These are phyloP conservation scores for Trogon melanurus DNA, from an alignment of 2,113 vertebrate species.

Conservation along the genomic window DNA sequence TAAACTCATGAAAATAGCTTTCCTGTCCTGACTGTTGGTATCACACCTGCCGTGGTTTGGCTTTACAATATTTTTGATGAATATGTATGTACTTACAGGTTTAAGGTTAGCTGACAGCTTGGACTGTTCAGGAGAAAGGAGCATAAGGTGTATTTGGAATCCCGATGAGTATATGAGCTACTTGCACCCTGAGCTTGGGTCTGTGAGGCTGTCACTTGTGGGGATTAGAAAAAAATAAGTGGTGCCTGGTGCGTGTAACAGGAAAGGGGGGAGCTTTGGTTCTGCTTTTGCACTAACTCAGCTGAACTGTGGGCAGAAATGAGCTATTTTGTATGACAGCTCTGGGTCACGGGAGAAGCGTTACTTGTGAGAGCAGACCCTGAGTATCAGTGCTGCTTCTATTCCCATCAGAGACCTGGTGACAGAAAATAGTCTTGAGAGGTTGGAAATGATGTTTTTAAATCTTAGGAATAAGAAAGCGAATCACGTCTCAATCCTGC, in stretches of 20 bases:
- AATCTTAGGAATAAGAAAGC: background rate
- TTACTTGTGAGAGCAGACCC: background rate
- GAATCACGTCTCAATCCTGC: background rate
- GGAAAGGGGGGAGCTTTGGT: background rate
- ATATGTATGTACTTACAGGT: fast-evolving
- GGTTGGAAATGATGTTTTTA: background rate
- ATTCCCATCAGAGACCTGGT: background rate
- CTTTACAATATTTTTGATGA: background rate
- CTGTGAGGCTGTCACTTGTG: background rate
- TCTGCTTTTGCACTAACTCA: background rate
- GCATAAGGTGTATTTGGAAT: background rate
- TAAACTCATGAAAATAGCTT: background rate
- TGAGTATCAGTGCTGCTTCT: background rate
- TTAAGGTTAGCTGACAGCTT: background rate
- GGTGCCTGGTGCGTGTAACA: background rate
- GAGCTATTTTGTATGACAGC: fast-evolving
- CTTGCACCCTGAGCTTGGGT: background rate
- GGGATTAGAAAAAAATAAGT: background rate
- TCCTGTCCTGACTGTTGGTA: background rate
- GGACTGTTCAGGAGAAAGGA: background rate
- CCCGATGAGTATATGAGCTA: background rate
- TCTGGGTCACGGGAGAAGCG: background rate
- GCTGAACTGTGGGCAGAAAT: background rate
- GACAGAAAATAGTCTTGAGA: background rate
- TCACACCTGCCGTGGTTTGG: background rate